Evolutionary conservation across 2,113 vertebrate genomes (phyloP).

Genomic region (Pedetes capensis): DNA sequence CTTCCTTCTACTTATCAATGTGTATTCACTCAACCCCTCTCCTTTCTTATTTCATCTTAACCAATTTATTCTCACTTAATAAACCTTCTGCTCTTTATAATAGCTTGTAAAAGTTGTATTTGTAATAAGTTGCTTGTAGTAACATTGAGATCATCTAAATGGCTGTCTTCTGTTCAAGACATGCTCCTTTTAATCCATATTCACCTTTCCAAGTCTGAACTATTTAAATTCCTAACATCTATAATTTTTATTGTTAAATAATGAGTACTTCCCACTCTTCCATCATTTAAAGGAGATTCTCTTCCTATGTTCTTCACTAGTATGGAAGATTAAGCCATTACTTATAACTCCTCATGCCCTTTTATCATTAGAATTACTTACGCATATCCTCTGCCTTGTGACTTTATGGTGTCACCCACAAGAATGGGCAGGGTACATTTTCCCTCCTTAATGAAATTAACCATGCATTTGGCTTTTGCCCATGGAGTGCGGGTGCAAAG

Average conservation of each 20-base stretch:
- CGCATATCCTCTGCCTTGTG: accelerated
- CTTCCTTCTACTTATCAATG: not conserved
- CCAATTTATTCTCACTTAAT: not conserved
- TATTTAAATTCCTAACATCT: not conserved
- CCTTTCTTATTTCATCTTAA: not conserved
- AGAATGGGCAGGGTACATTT: not conserved
- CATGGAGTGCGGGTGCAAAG: not conserved
- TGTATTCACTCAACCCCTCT: not conserved
- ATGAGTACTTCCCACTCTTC: not conserved
- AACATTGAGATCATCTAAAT: not conserved
- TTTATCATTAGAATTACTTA: not conserved
- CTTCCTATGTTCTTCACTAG: not conserved
- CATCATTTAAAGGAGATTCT: not conserved
- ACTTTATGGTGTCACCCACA: too few species aligned
- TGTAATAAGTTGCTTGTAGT: not conserved
- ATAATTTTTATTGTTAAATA: not conserved
- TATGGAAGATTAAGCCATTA: not conserved
- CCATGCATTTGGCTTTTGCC: not conserved
- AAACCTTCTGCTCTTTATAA: not conserved
- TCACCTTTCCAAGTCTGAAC: not conserved
- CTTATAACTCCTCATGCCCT: not conserved
- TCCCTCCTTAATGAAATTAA: not conserved
- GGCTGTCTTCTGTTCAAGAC: not conserved
- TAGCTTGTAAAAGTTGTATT: not conserved
- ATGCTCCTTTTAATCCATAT: not conserved